phyloP scores from a whole-genome alignment of 2,888 invertebrate species.

The Operophtera brumata region DNA sequence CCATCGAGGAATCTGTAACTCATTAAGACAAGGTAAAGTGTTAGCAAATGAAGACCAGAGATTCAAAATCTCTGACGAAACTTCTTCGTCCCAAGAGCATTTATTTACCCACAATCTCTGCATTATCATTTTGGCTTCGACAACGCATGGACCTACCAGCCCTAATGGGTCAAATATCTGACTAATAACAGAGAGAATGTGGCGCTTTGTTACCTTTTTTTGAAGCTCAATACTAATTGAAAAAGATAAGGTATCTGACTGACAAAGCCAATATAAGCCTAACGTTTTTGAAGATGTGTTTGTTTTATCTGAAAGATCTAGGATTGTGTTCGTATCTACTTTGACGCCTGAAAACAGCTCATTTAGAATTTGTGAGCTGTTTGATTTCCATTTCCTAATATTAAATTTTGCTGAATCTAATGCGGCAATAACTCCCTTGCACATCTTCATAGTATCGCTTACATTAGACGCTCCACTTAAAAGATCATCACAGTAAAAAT shows the following conservation, averaged over 20 bases:
- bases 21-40: no score
- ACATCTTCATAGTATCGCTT: neutral
- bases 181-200: neutral
- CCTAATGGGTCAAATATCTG: no score
- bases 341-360: neutral
- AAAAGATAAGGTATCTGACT: neutral
- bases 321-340: neutral
- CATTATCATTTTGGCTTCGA: no score
- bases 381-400: neutral
- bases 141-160: no score
- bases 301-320: neutral
- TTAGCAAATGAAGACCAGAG: no score
- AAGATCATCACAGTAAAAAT: neutral
- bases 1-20: no score
- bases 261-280: neutral
- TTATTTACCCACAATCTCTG: no score
- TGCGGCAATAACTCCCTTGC: neutral
- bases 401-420: neutral
- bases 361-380: neutral
- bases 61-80: no score
- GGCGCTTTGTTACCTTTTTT: neutral
- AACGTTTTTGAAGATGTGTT: neutral
- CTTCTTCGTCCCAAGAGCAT: no score
- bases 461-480: neutral
- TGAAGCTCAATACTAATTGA: neutral